These are phyloP conservation scores for Ctenochaetus hawaiiensis DNA, from an alignment of 2,797 vertebrate species.

Conservation along the genomic window DNA sequence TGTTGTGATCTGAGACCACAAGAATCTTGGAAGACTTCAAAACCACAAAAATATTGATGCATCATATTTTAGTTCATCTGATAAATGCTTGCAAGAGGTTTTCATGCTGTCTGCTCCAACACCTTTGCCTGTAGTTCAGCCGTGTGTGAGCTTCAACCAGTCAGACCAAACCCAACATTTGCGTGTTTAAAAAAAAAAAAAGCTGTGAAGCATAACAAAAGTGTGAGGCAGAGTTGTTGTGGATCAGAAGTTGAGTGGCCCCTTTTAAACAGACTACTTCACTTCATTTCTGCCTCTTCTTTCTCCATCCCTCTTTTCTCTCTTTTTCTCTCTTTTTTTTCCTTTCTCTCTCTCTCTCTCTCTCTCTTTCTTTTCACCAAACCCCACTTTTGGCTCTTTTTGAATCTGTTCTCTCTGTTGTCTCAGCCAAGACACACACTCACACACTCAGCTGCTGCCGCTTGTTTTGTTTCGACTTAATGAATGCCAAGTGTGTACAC, in stretches of 20 bases:
- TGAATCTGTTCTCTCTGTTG: constrained; percentile 76
- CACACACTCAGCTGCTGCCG: constrained; percentile 77
- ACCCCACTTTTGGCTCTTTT: constrained; percentile 76
- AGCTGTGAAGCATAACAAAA: constrained; percentile 15
- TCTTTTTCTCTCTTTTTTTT: background rate
- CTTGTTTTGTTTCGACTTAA: constrained; percentile 81
- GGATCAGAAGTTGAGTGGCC: constrained; percentile 63
- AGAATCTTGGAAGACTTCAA: background rate
- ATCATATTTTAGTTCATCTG: constrained; percentile 25
- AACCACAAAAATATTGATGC: constrained; percentile 2
- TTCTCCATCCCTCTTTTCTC: constrained; percentile 7
- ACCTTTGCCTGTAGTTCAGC: constrained; percentile 1
- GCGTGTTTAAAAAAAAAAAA: background rate
- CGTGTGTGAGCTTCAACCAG: background rate
- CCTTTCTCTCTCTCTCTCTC: background rate
- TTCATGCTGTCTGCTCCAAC: background rate
- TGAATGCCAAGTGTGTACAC: constrained; percentile 76
- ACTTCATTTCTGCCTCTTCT: constrained; percentile 47
- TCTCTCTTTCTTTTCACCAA: constrained; percentile 50
- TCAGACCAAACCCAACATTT: no score
- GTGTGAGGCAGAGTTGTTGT: constrained; percentile 30
- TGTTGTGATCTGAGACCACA: constrained; percentile 11
- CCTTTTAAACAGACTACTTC: constrained; percentile 58
- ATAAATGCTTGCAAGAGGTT: constrained; percentile 34
- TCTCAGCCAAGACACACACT: constrained; percentile 80